These are phyloP conservation scores for Tetheella fluctuosa DNA, from an alignment of 2,888 invertebrate species.

Conservation along the genomic window DNA sequence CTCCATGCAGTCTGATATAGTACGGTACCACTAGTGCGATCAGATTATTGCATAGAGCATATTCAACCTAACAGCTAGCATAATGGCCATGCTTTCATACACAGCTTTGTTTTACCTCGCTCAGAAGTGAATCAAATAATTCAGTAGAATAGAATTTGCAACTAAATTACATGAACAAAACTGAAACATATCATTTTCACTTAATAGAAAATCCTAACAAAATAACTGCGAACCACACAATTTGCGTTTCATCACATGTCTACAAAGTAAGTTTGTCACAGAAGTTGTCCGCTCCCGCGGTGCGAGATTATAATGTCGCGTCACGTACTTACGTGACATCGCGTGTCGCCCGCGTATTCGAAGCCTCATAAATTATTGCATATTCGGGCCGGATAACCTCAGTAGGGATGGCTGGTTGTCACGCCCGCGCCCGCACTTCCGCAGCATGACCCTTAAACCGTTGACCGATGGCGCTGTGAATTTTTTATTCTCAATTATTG, in stretches of 20 bases:
- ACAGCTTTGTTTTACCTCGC: no score
- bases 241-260: slow-evolving; percentile 8
- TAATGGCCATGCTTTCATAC: no score
- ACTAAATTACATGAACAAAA: not conserved
- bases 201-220: not conserved
- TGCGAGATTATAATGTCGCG: slow-evolving; percentile 5
- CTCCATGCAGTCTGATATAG: no score
- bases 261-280: slow-evolving; percentile 1
- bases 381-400: slow-evolving; percentile 46
- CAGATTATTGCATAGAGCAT: no score
- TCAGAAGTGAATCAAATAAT: no score
- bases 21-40: no score
- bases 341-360: slow-evolving; percentile 8
- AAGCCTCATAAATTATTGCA: slow-evolving; percentile 20
- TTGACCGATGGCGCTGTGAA: slow-evolving; percentile 57
- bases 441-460: slow-evolving; percentile 39
- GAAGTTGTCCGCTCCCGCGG: slow-evolving; percentile 4
- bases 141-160: no score
- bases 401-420: slow-evolving; percentile 29
- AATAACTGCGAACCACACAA: not conserved
- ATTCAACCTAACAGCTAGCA: no score
- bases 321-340: slow-evolving; percentile 6
- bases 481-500: slow-evolving; percentile 76
- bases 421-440: slow-evolving; percentile 39
- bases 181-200: not conserved